Evolutionary conservation across 2,113 vertebrate genomes (phyloP), one percentile per base, ranked within the genome.

Genomic region (Pteronura brasiliensis): DNA sequence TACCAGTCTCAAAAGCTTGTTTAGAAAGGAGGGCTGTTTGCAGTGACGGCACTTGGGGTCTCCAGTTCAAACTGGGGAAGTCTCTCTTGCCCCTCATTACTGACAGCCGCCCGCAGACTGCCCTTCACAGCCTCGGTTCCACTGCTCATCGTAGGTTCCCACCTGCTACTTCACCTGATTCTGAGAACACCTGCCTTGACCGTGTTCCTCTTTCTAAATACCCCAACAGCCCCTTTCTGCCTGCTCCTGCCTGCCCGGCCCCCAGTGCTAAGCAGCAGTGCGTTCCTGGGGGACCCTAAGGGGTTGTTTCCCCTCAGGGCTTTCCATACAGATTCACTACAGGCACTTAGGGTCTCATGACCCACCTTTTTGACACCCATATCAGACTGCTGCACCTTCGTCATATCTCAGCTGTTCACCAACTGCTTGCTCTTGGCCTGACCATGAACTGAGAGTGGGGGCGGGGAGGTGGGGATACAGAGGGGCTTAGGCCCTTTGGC

Each of bases 161-260:
- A n/a, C 34, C 88, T 42, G 47, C 86, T 9, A 0, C 34, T 6
- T 39, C 27, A 2, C 81, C 47, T 39, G 29, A 49, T 92, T 44
- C 72, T 39, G 39, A 72, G 9, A 82, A 39, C 9, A 15, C 21
- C 9, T 61, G 52, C 23, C 27, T 92, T 88, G 47, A 83, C 42
- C 0, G 0, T 20, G 1, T 18, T 77, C 34, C 44, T 76, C 36
- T 57, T 65, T 36, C 36, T n/a, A 34, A 67, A 42, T 34, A 39
- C 21, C 61, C 57, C 18, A 18, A 23, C 9, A 31, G 49, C 52
- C 72, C 82, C 29, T 72, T 20, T 86, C 57, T 69, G n/a, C 21
- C 31, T 81, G 20, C 81, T n/a, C 23, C 44, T 10, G 1, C 23
- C 14, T 65, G n/a, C 27, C 36, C 39, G 44, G n/a, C 27, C 59